These are phyloP conservation scores for Clepsis dumicolana DNA, from an alignment of 2,888 invertebrate genomes.

Conservation along the genomic window DNA sequence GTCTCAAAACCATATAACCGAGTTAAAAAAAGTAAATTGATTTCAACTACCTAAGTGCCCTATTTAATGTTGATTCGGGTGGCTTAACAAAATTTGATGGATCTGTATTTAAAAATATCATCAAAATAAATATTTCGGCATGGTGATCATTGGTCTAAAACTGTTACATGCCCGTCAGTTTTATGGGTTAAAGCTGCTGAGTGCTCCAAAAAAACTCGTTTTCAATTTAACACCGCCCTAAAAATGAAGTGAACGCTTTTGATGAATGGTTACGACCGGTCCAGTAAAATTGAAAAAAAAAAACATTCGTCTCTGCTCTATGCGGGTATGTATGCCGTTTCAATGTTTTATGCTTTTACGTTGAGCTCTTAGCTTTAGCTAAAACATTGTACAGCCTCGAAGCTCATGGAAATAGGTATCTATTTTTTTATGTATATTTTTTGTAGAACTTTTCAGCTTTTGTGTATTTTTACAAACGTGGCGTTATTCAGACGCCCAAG, in stretches of 20 bases:
- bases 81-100: too few relatives aligned
- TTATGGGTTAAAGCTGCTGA: not conserved
- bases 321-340: not conserved
- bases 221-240: not conserved
- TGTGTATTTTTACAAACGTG: too few relatives aligned
- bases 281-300: slow-evolving; percentile 1
- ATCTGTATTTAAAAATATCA: too few relatives aligned
- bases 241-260: slow-evolving; percentile 7
- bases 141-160: too few relatives aligned
- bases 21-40: too few relatives aligned
- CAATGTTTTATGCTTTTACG: not conserved
- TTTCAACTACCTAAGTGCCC: too few relatives aligned
- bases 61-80: too few relatives aligned
- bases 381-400: not conserved
- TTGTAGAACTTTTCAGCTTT: too few relatives aligned
- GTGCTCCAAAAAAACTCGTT: not conserved
- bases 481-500: too few relatives aligned
- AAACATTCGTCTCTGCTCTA: not conserved
- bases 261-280: not conserved
- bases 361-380: not conserved
- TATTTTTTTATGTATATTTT: too few relatives aligned
- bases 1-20: too few relatives aligned
- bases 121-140: too few relatives aligned
- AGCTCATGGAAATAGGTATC: not conserved
- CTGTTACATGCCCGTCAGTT: not conserved